phyloP scores from a whole-genome alignment of 2,113 vertebrate genomes.

The Upupa epops region DNA sequence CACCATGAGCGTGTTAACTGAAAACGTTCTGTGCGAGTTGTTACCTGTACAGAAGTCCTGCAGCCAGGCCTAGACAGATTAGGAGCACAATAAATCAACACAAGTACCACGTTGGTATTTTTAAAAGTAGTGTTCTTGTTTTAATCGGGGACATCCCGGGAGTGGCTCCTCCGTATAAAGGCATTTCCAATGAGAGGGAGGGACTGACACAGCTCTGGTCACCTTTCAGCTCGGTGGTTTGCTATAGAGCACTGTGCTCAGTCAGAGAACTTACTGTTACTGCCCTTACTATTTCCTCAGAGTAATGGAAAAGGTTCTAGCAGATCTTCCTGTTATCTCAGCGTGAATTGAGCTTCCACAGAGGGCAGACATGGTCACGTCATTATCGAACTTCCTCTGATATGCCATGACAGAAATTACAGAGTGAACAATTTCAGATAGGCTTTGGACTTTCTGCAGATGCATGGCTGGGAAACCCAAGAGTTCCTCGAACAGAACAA shows the following conservation, averaged over 20 bases:
- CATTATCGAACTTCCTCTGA: background rate
- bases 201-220: background rate
- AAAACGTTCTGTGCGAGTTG: background rate
- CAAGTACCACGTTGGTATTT: background rate
- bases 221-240: background rate
- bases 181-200: background rate
- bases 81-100: background rate
- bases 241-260: background rate
- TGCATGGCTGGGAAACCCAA: background rate
- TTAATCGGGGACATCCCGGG: constrained; percentile 37
- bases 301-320: background rate
- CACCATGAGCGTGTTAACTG: background rate
- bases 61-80: background rate
- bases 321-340: fast-evolving
- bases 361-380: background rate
- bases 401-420: background rate
- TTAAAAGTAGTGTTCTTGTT: constrained; percentile 38
- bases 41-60: background rate
- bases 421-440: background rate
- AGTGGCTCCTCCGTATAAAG: background rate
- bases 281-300: background rate
- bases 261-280: background rate
- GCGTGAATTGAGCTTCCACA: background rate
- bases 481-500: background rate
- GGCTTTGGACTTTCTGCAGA: background rate